Evolutionary conservation across 2,888 invertebrate species (phyloP).

Genomic region (Brenthis hecate): DNA sequence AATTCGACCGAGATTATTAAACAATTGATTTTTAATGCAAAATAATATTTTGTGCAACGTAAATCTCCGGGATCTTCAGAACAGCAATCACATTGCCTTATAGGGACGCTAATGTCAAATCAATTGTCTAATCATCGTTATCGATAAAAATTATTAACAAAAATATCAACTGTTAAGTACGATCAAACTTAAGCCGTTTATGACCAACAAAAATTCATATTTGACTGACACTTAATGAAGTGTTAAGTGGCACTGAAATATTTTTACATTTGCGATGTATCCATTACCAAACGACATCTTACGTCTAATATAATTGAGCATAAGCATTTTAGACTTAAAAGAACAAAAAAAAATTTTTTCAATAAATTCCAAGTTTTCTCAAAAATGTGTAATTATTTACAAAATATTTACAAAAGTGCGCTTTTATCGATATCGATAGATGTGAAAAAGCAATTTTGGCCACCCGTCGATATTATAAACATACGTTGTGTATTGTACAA

Average conservation of each 20-base stretch:
- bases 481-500: constrained; percentile 40
- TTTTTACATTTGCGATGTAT: constrained; percentile 48
- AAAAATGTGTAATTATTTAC: constrained; percentile 74
- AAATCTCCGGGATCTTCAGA: constrained; percentile 9
- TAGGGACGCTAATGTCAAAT: constrained; percentile 32
- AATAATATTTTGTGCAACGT: constrained; percentile 4
- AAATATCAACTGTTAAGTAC: constrained; percentile 45
- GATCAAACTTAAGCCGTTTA: constrained; percentile 34
- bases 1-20: constrained; percentile 46
- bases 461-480: constrained; percentile 54
- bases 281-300: constrained; percentile 58
- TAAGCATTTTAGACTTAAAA: constrained; percentile 74
- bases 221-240: constrained; percentile 45
- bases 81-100: constrained; percentile 33
- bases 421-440: constrained; percentile 54
- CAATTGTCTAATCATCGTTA: constrained; percentile 39
- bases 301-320: constrained; percentile 78
- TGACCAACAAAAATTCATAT: constrained; percentile 48
- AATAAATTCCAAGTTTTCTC: constrained; percentile 63
- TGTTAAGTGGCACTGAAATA: constrained; percentile 34
- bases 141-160: constrained; percentile 39
- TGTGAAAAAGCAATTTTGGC: constrained; percentile 69
- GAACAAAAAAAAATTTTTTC: constrained; percentile 56
- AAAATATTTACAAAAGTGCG: constrained; percentile 77
- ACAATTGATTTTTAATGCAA: constrained; percentile 29